These are phyloP conservation scores for Chunga burmeisteri DNA, from an alignment of 2,113 vertebrate species.

Conservation along the genomic window DNA sequence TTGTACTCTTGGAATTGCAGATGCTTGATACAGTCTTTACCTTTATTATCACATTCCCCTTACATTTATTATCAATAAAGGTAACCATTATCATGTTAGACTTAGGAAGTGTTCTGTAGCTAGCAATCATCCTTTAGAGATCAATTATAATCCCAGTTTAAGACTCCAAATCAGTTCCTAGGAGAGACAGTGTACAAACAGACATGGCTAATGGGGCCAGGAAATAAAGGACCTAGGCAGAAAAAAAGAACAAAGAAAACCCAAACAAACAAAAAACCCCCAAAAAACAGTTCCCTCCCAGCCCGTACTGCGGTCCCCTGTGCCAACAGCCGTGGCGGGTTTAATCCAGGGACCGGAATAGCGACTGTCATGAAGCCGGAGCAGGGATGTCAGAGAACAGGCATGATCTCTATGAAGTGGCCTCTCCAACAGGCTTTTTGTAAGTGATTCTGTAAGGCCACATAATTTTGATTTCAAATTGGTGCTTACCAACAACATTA, in stretches of 20 bases:
- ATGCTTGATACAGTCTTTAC: neutral
- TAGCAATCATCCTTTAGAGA: neutral
- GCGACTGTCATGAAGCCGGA: accelerated
- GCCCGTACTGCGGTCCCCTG: too few species aligned
- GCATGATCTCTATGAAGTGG: neutral
- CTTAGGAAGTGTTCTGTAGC: neutral
- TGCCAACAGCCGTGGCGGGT: neutral
- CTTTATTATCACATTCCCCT: neutral
- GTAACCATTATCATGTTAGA: neutral
- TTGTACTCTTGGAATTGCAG: neutral
- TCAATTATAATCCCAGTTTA: neutral
- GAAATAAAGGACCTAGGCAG: neutral
- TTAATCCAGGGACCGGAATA: neutral
- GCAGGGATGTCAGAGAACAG: neutral
- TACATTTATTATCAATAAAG: neutral
- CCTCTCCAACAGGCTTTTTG: neutral
- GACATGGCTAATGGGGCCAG: neutral
- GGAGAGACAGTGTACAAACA: neutral
- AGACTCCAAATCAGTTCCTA: neutral
- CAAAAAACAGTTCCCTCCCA: neutral
- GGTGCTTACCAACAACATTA: neutral
- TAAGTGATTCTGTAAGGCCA: neutral
- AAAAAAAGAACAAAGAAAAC: neutral
- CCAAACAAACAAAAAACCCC: neutral
- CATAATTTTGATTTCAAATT: neutral